Conservation (phyloP, 2,113 vertebrate species). For the Amia ocellicauda region DNA sequence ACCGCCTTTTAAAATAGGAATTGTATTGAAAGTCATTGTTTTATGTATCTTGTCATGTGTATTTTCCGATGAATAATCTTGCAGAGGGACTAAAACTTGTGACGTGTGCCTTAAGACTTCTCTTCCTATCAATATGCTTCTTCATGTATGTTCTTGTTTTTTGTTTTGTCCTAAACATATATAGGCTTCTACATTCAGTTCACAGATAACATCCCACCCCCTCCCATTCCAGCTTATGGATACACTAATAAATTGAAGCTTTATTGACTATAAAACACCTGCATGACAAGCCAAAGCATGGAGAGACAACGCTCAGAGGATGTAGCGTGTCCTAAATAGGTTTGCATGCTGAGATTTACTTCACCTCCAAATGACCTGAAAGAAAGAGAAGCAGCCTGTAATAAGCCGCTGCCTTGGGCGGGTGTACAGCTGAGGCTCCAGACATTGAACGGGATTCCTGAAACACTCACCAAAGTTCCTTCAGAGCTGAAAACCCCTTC, state of each 20-base stretch:
- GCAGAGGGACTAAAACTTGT: too few relatives aligned
- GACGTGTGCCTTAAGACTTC: not conserved
- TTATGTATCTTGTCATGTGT: too few relatives aligned
- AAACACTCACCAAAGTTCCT: not conserved
- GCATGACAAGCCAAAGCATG: not conserved
- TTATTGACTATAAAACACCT: slow-evolving; percentile 5
- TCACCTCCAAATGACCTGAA: slow-evolving; percentile 7
- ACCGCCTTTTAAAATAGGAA: too few relatives aligned
- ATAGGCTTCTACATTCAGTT: not conserved
- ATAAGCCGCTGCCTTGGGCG: slow-evolving; percentile 1
- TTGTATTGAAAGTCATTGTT: too few relatives aligned
- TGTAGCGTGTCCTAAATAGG: slow-evolving; percentile 4
- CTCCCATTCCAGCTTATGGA: not conserved
- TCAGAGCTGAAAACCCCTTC: not conserved
- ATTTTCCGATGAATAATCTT: too few relatives aligned
- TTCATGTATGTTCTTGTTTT: not conserved
- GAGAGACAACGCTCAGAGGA: not conserved
- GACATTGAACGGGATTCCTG: not conserved
- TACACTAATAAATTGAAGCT: not conserved
- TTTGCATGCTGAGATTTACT: not conserved
- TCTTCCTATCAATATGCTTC: not conserved
- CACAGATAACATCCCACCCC: not conserved
- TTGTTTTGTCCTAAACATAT: not conserved
- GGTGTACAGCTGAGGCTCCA: not conserved
- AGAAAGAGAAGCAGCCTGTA: not conserved